Evolutionary conservation across 2,888 invertebrate genomes (phyloP), one percentile per base, ranked within the genome.

Genomic region (Exephanes ischioxanthus): DNA sequence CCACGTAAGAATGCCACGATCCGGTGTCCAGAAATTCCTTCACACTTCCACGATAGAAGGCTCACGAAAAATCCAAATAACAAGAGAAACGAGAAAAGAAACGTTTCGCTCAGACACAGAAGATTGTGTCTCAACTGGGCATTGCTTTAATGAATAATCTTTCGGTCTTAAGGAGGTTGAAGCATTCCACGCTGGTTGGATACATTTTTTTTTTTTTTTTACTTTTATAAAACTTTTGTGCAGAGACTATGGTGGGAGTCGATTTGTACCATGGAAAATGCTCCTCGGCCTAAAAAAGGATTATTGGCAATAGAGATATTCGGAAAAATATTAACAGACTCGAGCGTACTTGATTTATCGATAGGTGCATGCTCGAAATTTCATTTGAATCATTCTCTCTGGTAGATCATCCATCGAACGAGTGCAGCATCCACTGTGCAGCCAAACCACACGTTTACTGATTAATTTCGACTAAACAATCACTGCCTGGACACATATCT

Each of bases 1-100:
- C 77, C 75, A 55, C 67, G 75, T 72, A 48, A 83, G 70, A 48
- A 75, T 51, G 55, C 45, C 41, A 53, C 63, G 53, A 53, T n/a
- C 73, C 30, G 72, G 30, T 68, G 33, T 14, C 45, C 45, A 45
- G 45, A 45, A 45, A 75, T 73, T 75, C 80, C 80, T 80, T 71
- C 26, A 55, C 30, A 51, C 58, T 11, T 80, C 67, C 67, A 51
- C 33, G 26, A 76, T 66, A 33, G 22, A 76, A 33, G 19, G 19
- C 33, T 58, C 72, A 53, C 72, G 41, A 37, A 9, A 72, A 45
- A 45, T 45, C 14, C n/a, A 19, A 55, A 55, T 19, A 7, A 55
- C n/a, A n/a, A 19, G 16, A 55, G 9, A 55, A 55, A 53, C 7
- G 3, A 55, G 2, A 55, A 55, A 33, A 63, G n/a, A 61, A 11